Conservation (phyloP, 1,140 invertebrate species). For the Parapsyche elsis region DNA sequence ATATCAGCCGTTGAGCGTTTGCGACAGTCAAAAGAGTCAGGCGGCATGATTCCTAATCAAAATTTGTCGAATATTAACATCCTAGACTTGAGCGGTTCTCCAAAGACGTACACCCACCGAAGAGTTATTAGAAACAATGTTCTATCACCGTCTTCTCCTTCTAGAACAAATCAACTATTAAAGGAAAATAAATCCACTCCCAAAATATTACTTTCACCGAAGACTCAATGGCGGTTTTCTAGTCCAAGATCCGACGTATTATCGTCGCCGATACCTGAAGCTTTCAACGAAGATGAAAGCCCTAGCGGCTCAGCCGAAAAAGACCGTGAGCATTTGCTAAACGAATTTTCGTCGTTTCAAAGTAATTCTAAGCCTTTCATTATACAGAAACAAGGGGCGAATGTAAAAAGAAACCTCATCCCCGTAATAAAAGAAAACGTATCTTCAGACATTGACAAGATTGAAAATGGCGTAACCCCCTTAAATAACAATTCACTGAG, state of each 20-base stretch:
- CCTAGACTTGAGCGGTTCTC: slow-evolving; percentile 74
- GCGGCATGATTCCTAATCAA: slow-evolving; percentile 59
- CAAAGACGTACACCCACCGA: slow-evolving; percentile 73
- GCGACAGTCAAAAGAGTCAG: slow-evolving; percentile 75
- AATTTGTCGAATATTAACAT: slow-evolving; percentile 68
- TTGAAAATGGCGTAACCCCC: slow-evolving; percentile 21
- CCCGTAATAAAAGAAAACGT: slow-evolving; percentile 51
- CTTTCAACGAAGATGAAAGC: slow-evolving; percentile 77
- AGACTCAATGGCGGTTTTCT: slow-evolving; percentile 77
- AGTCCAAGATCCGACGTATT: slow-evolving; percentile 82
- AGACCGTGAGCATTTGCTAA: slow-evolving; percentile 55
- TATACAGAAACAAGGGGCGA: slow-evolving; percentile 36
- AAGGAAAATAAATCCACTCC: slow-evolving; percentile 70
- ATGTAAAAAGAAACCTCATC: slow-evolving; percentile 52
- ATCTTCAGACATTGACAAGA: slow-evolving; percentile 2
- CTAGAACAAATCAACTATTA: slow-evolving; percentile 63
- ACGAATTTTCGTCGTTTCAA: slow-evolving; percentile 37
- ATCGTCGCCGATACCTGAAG: slow-evolving; percentile 87
- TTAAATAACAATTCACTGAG: neutral
- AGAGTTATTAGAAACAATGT: slow-evolving; percentile 68
- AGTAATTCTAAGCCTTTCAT: slow-evolving; percentile 21
- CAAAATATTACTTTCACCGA: slow-evolving; percentile 75
- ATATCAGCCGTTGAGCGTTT: slow-evolving; percentile 86
- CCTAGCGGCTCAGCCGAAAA: slow-evolving; percentile 67
- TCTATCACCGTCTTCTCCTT: slow-evolving; percentile 66